Base-by-base conservation (phyloP, 2,113 vertebrate species). In the Gallinago undulata region DNA sequence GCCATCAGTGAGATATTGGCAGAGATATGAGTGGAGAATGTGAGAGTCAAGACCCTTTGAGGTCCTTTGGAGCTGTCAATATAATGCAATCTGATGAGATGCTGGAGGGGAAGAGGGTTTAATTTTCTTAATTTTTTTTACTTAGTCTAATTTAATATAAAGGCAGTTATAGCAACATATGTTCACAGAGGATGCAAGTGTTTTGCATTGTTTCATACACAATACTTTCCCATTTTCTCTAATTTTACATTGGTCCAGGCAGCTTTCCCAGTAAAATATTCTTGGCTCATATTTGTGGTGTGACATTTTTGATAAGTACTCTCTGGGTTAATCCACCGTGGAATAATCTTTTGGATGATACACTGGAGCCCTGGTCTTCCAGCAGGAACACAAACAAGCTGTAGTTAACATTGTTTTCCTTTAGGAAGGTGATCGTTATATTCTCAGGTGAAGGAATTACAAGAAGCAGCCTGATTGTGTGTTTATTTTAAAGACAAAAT, bases 321-420 rank as follows among this genome's bases (percentile, higher is more conserved):
- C 37, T 92, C 85, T 95, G 73, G 68, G 64, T 90, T 84, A 95
- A 72, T 93, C 83, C 88, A 73, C 62, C 73, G 62, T 79, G 91
- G 74, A 96, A 84, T 91, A 87, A 95, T 73, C 87, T 85, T 84
- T 82, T 94, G 84, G 73, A 91, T 94, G 87, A 89, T 92, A 27
- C 66, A 77, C 56, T 45, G 68, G 35, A 87, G 48, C 48, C 35
- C 47, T 68, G 45, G 43, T 84, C 72, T 95, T 92, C 72, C 55
- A 77, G 75, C 45, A 84, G n/a, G 57, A 75, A 66, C 28, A 75
- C n/a, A 69, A 86, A 59, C 55, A 74, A 62, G 45, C 64, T 72
- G 7, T 56, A 17, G 30, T 55, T 73, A 89, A 68, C 2, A 3
- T 31, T 64, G 27, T 53, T 93, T 88, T 68, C 64, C 33, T 89